phyloP scores from a whole-genome alignment of 1,140 invertebrate genomes.

The Heliothis subflexa region DNA sequence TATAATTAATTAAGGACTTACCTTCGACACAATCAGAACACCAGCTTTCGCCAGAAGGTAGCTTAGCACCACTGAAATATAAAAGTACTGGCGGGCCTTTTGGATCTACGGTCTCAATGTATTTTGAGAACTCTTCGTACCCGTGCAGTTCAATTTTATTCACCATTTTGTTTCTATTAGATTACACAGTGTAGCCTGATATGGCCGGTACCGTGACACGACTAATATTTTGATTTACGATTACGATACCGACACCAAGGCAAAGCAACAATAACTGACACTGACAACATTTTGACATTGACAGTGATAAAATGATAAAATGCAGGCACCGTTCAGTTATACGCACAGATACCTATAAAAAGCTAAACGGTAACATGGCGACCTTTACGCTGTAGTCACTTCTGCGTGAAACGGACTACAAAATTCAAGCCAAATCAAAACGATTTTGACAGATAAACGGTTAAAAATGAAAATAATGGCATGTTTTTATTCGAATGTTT shows the following conservation, averaged over 20 bases:
- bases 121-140: conserved; percentile 75
- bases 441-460: conserved; percentile 49
- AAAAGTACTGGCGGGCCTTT: conserved; percentile 85
- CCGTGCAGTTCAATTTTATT: conserved; percentile 57
- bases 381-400: background rate
- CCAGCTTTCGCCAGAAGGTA: conserved; percentile 90
- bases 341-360: background rate
- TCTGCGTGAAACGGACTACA: conserved; percentile 3
- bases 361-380: background rate
- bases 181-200: background rate
- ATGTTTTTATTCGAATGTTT: conserved; percentile 26
- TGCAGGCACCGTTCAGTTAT: background rate
- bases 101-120: conserved; percentile 64
- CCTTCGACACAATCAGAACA: conserved; percentile 91
- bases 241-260: no score
- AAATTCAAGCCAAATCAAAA: conserved; percentile 25
- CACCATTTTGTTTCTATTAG: conserved; percentile 62
- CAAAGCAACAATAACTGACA: background rate
- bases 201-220: background rate
- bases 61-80: conserved; percentile 89
- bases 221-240: no score
- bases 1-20: conserved; percentile 53
- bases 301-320: background rate
- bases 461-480: conserved; percentile 23
- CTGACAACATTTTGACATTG: background rate